Base-by-base conservation (phyloP, 2,113 vertebrate species). In the Pungitius pungitius region DNA sequence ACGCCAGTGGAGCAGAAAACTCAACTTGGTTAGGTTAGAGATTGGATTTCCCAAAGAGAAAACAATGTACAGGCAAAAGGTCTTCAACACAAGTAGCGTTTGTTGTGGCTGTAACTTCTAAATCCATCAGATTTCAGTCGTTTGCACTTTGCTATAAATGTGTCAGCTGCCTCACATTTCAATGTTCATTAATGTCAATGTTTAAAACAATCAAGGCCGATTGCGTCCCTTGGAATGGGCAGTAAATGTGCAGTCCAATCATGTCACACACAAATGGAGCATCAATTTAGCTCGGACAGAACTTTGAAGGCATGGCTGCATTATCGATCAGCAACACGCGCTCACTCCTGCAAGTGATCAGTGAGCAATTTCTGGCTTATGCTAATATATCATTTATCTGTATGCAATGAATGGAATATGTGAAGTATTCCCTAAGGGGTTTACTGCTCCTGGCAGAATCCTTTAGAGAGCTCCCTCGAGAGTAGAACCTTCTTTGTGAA, bases 1-100 rank as follows among this genome's bases (percentile, higher is more conserved):
- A 87, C 76, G 71, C 82, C 89, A 88, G 64, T 89, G 88, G 91
- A 88, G 89, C 89, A 88, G 89, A 92, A 91, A 92, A 89, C 87
- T 87, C 74, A 89, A 89, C 89, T 89, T 87, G 86, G 86, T 92
- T 92, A 91, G 77, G 69, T 84, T 82, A 87, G 77, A 89, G 83
- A 93, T 90, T 92, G 83, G 86, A 90, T 93, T 92, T 87, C 85
- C 87, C 73, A 85, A 91, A 89, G 80, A 83, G 67, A 83, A 88
- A 90, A 89, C 86, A 58, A 39, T 86, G 78, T 82, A 35, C 35
- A 65, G 73, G 47, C 58, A 69, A 72, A 62, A 70, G 79, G 84
- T 83, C 73, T 71, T 77, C 66, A 52, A 43, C 14, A 55, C 39
- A 42, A 4, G 17, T 1, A 65, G 26, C n/a, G 42, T 4, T 59